These are phyloP conservation scores for Gobiocypris rarus DNA, from an alignment of 2,113 vertebrate species.

Conservation along the genomic window DNA sequence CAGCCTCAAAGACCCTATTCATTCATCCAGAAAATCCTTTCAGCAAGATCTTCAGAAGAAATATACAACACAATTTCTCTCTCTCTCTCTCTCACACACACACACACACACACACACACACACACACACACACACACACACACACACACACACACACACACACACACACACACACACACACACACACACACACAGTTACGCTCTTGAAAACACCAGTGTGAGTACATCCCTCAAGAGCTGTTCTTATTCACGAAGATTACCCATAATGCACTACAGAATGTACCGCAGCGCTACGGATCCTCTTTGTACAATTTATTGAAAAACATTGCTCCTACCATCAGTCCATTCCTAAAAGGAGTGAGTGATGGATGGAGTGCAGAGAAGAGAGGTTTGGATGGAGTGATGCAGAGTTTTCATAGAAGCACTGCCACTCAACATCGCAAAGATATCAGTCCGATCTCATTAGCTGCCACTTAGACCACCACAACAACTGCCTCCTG, in stretches of 20 bases:
- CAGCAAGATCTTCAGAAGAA: neutral
- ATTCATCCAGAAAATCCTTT: neutral
- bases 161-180: constrained; percentile 2
- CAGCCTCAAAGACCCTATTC: neutral
- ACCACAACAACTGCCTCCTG: constrained; percentile 44
- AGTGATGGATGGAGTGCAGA: constrained; percentile 27
- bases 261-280: constrained; percentile 18
- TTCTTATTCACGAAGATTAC: constrained; percentile 12
- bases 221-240: constrained; percentile 24
- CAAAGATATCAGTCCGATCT: constrained; percentile 48
- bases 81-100: neutral
- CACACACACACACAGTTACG: constrained; percentile 29
- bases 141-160: no score
- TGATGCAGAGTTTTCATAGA: constrained; percentile 43
- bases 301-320: neutral
- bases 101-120: no score
- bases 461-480: constrained; percentile 55
- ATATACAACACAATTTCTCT: neutral
- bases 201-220: neutral
- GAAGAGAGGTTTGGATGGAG: constrained; percentile 23
- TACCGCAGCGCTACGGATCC: neutral
- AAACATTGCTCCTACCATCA: neutral
- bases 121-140: no score
- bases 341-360: neutral
- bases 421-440: constrained; percentile 44